phyloP scores from a whole-genome alignment of 2,888 invertebrate species.

The Platerodrilus igneus region DNA sequence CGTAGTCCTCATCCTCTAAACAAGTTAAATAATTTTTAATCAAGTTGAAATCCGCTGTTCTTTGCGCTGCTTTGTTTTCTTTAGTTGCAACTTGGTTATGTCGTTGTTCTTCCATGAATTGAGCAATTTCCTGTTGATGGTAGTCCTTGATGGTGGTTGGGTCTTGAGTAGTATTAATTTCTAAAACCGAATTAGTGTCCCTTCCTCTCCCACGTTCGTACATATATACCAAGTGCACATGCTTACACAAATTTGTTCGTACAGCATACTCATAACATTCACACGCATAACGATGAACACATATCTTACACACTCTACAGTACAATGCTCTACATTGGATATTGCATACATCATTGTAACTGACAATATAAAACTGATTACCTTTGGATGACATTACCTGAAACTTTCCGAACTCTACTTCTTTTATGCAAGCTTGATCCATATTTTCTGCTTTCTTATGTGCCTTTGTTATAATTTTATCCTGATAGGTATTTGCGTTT shows the following conservation, averaged over 20 bases:
- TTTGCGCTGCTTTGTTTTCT: too few relatives aligned
- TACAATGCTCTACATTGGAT: neutral
- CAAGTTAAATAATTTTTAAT: too few relatives aligned
- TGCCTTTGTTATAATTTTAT: constrained; percentile 17
- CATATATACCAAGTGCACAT: constrained; percentile 4
- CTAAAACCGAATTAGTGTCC: too few relatives aligned
- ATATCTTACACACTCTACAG: constrained; percentile 22
- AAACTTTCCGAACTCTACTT: constrained; percentile 18
- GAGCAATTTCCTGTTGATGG: too few relatives aligned
- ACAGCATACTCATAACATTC: constrained; percentile 18
- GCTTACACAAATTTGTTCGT: constrained; percentile 15
- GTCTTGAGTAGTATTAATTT: too few relatives aligned
- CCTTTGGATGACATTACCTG: constrained; percentile 20
- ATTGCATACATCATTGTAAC: neutral
- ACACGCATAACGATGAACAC: constrained; percentile 22
- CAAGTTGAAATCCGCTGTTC: too few relatives aligned
- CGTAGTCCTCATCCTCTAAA: too few relatives aligned
- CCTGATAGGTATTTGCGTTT: constrained; percentile 5
- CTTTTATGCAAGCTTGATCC: neutral
- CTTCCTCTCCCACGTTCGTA: too few relatives aligned
- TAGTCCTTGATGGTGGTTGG: too few relatives aligned
- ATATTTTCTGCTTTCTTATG: constrained; percentile 12
- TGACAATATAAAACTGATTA: neutral
- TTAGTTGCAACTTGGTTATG: too few relatives aligned
- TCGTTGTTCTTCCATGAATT: too few relatives aligned